A percentile compares a stretch with the other conserved stretches of the same genome.
Conservation (phyloP, 2,888 invertebrate genomes). For the Cheiracanthium punctorium region DNA sequence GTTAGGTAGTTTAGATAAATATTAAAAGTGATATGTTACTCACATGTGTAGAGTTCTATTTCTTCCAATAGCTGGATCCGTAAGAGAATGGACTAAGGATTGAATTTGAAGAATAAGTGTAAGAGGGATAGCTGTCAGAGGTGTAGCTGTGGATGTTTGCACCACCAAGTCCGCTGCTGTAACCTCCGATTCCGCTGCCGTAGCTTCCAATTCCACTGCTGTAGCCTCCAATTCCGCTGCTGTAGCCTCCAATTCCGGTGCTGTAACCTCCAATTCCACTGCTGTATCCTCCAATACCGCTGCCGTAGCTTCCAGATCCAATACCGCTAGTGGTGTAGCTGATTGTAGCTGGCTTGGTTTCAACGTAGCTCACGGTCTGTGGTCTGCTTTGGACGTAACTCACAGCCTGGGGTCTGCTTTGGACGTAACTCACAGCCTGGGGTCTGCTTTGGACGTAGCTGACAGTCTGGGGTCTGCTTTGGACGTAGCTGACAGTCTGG, state of each 20-base stretch:
- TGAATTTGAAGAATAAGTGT: slow-evolving; percentile 49
- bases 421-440: slow-evolving; percentile 11
- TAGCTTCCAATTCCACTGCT: neutral
- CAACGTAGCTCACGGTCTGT: slow-evolving; percentile 19
- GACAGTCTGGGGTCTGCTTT: neutral
- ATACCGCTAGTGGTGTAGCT: slow-evolving; percentile 21
- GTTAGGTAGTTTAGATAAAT: too few relatives aligned
- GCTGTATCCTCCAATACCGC: neutral
- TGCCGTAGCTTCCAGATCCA: neutral
- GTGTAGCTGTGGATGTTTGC: slow-evolving; percentile 51
- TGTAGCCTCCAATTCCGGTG: too few relatives aligned
- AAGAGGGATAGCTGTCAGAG: slow-evolving; percentile 42
- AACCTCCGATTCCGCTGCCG: neutral
- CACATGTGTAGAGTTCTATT: slow-evolving; percentile 22
- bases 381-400: slow-evolving; percentile 18
- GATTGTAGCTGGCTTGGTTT: slow-evolving; percentile 15
- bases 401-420: slow-evolving; percentile 11
- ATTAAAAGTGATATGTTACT: neutral
- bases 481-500: neutral
- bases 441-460: slow-evolving; percentile 10
- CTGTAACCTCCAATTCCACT: neutral
- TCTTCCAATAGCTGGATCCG: slow-evolving; percentile 37
- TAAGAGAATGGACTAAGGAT: slow-evolving; percentile 40
- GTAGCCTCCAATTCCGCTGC: neutral
- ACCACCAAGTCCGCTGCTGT: slow-evolving; percentile 7